Percentiles rank a stretch among this genome's conserved stretches.
Evolutionary conservation across 2,797 vertebrate genomes (phyloP).

Genomic region (Clangula hyemalis): DNA sequence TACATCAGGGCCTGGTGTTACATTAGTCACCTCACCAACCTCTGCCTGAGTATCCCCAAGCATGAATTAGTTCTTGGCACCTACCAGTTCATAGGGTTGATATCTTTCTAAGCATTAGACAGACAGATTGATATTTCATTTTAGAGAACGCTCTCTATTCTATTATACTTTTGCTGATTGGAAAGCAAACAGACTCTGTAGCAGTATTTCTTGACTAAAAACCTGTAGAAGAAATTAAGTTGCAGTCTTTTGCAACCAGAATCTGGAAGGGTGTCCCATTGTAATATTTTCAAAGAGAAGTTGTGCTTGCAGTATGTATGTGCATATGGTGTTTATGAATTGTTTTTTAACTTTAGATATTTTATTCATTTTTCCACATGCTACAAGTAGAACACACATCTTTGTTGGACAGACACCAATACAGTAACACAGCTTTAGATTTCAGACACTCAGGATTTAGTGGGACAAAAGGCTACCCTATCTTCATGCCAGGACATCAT

Average conservation of each 20-base stretch:
- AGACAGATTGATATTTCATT: slow-evolving; percentile 37
- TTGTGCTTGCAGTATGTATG: slow-evolving; percentile 73
- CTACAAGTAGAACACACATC: slow-evolving; percentile 77
- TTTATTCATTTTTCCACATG: slow-evolving; percentile 80
- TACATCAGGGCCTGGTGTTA: neutral
- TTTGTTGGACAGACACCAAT: slow-evolving; percentile 75
- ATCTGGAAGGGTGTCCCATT: slow-evolving; percentile 71
- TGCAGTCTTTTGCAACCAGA: slow-evolving; percentile 63
- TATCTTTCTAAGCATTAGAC: slow-evolving; percentile 10
- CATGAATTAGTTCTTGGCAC: slow-evolving; percentile 34
- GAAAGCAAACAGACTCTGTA: slow-evolving; percentile 61
- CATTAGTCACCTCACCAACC: neutral
- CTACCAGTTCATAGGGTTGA: neutral
- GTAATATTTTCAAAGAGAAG: slow-evolving; percentile 74
- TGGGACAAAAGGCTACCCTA: slow-evolving; percentile 59
- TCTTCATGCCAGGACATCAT: slow-evolving; percentile 49
- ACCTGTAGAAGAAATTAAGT: slow-evolving; percentile 56
- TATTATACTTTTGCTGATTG: slow-evolving; percentile 2
- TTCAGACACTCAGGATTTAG: slow-evolving; percentile 58
- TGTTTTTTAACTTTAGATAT: slow-evolving; percentile 79
- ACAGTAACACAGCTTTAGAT: slow-evolving; percentile 68
- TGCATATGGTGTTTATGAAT: slow-evolving; percentile 80
- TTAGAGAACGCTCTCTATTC: slow-evolving; percentile 15
- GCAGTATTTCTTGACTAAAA: slow-evolving; percentile 53
- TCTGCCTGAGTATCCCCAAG: slow-evolving; percentile 36